These are phyloP conservation scores for Cataglyphis albicans DNA, from an alignment of 2,888 invertebrate genomes.

Conservation along the genomic window DNA sequence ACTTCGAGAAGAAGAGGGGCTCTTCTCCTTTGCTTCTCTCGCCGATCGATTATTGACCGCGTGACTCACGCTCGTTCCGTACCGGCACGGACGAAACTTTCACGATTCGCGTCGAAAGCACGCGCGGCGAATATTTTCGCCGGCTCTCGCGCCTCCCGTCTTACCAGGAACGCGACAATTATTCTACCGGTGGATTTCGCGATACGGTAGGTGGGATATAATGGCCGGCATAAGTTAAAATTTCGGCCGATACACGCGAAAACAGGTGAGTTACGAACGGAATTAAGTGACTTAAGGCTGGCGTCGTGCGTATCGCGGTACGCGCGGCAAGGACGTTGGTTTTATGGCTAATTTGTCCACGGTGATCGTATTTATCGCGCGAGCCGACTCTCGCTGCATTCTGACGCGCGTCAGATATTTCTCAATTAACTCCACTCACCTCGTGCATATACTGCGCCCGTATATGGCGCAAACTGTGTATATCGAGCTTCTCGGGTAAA, in stretches of 20 bases:
- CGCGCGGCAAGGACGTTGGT: conserved; percentile 63
- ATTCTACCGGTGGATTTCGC: conserved; percentile 48
- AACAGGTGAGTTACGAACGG: conserved; percentile 81
- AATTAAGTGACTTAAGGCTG: conserved; percentile 79
- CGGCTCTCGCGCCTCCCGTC: conserved; percentile 52
- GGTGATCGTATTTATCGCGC: conserved; percentile 77
- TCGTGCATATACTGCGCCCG: neutral
- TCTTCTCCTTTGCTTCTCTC: conserved; percentile 25
- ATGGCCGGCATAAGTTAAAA: conserved; percentile 82
- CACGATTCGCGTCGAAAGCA: conserved; percentile 10
- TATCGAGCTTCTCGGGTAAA: neutral
- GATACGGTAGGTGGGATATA: conserved; percentile 73
- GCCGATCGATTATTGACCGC: conserved; percentile 61
- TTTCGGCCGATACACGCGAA: conserved; percentile 80
- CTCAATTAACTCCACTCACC: conserved; percentile 70
- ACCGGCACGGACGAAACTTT: conserved; percentile 58
- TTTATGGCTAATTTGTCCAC: conserved; percentile 81
- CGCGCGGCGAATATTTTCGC: conserved; percentile 65
- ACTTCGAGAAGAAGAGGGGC: neutral
- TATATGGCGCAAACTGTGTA: neutral
- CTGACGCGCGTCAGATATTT: conserved; percentile 68
- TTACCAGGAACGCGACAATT: conserved; percentile 59
- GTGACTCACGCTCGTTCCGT: neutral
- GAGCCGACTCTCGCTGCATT: conserved; percentile 47
- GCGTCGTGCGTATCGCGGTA: conserved; percentile 61